Conservation (phyloP, 2,797 vertebrate genomes). For the Enteromius afrohamiltoni region DNA sequence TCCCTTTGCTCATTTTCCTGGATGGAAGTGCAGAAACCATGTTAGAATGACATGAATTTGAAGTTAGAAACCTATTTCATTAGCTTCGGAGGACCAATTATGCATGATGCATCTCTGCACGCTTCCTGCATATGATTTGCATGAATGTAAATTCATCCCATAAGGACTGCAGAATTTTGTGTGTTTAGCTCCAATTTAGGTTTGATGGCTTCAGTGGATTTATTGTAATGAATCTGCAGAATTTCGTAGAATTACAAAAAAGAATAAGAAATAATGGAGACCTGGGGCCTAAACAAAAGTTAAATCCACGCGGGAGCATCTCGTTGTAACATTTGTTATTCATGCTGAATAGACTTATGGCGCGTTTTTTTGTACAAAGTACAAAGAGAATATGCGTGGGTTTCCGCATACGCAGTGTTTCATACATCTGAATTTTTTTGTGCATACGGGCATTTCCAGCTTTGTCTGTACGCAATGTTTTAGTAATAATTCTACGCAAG, state of each 20-base stretch:
- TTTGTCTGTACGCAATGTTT: too few species aligned
- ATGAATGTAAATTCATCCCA: slow-evolving; percentile 9
- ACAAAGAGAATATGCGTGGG: too few species aligned
- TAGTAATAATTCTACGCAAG: too few species aligned
- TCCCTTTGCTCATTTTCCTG: not conserved
- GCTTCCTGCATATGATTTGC: slow-evolving; percentile 26
- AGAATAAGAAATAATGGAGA: slow-evolving; percentile 2
- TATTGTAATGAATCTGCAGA: not conserved
- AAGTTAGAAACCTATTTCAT: slow-evolving; percentile 12
- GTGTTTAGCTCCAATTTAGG: not conserved
- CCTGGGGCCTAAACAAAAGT: too few species aligned
- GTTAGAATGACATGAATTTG: slow-evolving; percentile 27
- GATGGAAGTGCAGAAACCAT: not conserved
- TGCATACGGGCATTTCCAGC: too few species aligned
- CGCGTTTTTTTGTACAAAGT: too few species aligned
- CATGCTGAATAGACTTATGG: too few species aligned
- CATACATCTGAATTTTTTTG: too few species aligned
- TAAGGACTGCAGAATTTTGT: not conserved
- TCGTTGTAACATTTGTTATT: too few species aligned
- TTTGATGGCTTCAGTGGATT: not conserved
- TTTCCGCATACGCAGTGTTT: too few species aligned
- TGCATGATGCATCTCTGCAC: not conserved
- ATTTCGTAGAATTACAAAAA: not conserved
- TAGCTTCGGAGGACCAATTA: slow-evolving; percentile 19
- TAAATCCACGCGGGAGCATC: too few species aligned